Base-by-base conservation (phyloP, 2,797 vertebrate species). In the Phylloscopus collybita region DNA sequence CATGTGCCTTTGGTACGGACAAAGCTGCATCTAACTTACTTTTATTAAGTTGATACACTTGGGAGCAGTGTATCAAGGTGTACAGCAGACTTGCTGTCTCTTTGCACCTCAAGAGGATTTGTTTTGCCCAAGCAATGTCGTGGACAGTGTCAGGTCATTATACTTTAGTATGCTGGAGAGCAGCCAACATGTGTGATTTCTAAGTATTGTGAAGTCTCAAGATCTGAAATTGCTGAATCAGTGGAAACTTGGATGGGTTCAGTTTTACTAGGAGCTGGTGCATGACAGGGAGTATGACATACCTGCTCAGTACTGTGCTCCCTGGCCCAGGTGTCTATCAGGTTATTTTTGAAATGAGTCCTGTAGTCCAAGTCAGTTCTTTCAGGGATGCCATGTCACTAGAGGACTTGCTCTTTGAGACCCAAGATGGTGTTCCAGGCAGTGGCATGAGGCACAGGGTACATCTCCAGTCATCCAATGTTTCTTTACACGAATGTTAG, bases 101-200 rank as follows among this genome's bases (percentile, higher is more conserved):
- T 36, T 29, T 17, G 34, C 18, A 7, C 14, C 14, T 34, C 18
- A 1, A 16, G 27, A 86, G 17, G 27, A 12, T 49, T 30, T 34
- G 11, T 69, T 76, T 42, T 61, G 14, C 30, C 17, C 29, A 8
- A 34, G 36, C 20, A 15, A 3, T 5, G 25, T 15, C 5, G 4
- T 11, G 42, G 27, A 6, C 2, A 10, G 38, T 32, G 40, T n/a
- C 29, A 45, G 27, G 20, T 21, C 18, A 6, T 6, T 40, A 6
- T 8, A 6, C 21, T 54, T 32, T 16, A 3, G 9, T 8, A 8
- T 13, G 4, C n/a, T 53, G 78, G 11, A 16, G 56, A 19, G 18
- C 11, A 53, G 34, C 11, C 32, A 13, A 1, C 0, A 0, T 14
- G 9, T 26, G 6, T 36, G n/a, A 30, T 36, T 36, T 36, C 8